Conservation (phyloP, 1,140 invertebrate genomes). For the Drosophila sucinea region DNA sequence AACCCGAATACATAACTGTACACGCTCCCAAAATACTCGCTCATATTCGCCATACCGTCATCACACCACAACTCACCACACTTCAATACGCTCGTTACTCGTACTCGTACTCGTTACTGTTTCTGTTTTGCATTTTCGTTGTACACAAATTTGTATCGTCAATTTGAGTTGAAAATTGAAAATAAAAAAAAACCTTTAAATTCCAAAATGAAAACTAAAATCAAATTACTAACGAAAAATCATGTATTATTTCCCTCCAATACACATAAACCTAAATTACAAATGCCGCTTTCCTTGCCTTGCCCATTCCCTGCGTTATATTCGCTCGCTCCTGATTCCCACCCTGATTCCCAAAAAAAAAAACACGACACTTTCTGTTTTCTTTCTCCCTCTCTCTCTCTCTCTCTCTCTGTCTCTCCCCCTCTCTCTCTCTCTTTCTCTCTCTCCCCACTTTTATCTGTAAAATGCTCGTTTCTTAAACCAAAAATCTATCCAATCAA, state of each 20-base stretch:
- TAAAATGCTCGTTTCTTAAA: constrained; percentile 29
- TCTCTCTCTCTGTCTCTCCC: constrained; percentile 36
- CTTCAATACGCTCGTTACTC: constrained; percentile 12
- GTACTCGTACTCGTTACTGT: constrained; percentile 13
- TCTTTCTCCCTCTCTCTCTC: constrained; percentile 43
- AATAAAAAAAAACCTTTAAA: neutral
- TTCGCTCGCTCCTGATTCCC: constrained; percentile 13
- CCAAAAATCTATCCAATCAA: constrained; percentile 33
- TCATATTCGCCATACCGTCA: neutral
- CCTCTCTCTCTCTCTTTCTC: constrained; percentile 31
- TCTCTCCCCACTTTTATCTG: constrained; percentile 21
- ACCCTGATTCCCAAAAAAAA: neutral
- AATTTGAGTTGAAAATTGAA: constrained; percentile 58
- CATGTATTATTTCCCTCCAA: constrained; percentile 54
- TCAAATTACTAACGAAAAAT: constrained; percentile 77
- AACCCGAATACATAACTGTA: constrained; percentile 5
- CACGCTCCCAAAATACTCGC: constrained; percentile 4
- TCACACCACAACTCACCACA: constrained; percentile 22
- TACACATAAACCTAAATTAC: constrained; percentile 13
- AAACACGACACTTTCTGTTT: constrained; percentile 23
- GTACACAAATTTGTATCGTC: constrained; percentile 15
- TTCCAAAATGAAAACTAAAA: constrained; percentile 14
- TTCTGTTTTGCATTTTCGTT: constrained; percentile 15
- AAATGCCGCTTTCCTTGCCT: constrained; percentile 22
- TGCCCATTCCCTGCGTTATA: constrained; percentile 27